Evolutionary conservation across 1,140 invertebrate genomes (phyloP).

Genomic region (Sinella curviseta): DNA sequence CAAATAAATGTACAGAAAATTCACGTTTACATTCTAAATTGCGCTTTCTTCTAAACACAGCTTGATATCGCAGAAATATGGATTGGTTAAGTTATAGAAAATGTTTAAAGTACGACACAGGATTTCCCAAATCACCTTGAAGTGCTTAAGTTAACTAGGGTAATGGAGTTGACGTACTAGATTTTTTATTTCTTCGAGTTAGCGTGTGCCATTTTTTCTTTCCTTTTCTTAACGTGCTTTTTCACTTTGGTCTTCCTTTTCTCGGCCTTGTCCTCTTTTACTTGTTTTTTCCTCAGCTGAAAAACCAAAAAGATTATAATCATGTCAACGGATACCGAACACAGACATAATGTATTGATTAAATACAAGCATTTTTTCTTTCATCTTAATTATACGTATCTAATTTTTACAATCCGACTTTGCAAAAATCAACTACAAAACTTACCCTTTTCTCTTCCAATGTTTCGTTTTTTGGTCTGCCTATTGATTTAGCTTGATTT

Average conservation of each 20-base stretch:
- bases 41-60: too few species aligned
- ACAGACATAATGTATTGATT: too few species aligned
- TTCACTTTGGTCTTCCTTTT: conserved; percentile 90
- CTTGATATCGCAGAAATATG: too few species aligned
- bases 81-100: too few species aligned
- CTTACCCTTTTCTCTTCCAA: conserved; percentile 76
- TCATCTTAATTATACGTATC: too few species aligned
- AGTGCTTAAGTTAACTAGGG: too few species aligned
- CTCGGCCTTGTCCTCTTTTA: conserved; percentile 85
- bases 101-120: too few species aligned
- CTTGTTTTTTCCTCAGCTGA: conserved; percentile 74
- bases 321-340: not conserved
- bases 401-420: not conserved
- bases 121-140: too few species aligned
- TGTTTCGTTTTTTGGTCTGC: conserved; percentile 82
- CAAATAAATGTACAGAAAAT: too few species aligned
- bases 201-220: conserved; percentile 64
- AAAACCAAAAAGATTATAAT: conserved; percentile 45
- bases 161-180: too few species aligned
- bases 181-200: conserved; percentile 49
- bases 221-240: conserved; percentile 92
- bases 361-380: too few species aligned
- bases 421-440: not conserved
- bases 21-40: too few species aligned
- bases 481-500: conserved; percentile 66